phyloP scores from a whole-genome alignment of 2,888 invertebrate species.

The Cosmia trapezina region DNA sequence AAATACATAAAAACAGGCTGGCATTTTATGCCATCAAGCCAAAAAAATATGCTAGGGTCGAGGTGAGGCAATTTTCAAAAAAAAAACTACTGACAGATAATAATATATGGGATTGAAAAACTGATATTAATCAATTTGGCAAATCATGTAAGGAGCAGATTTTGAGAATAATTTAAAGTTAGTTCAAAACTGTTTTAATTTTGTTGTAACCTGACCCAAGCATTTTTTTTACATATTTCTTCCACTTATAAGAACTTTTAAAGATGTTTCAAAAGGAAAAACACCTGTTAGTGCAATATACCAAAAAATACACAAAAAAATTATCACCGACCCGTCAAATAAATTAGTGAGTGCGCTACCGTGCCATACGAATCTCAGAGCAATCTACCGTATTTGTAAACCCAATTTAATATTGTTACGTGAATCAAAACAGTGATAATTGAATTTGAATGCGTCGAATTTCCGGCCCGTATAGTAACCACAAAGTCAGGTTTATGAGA shows the following conservation, averaged over 20 bases:
- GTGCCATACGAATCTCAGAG: constrained; percentile 19
- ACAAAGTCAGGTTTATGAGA: constrained; percentile 13
- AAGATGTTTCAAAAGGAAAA: constrained; percentile 8
- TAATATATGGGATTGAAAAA: not conserved
- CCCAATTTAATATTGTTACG: constrained; percentile 37
- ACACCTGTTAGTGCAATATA: constrained; percentile 22
- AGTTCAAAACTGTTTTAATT: not conserved
- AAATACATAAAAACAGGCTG: not conserved
- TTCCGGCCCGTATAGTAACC: constrained; percentile 22
- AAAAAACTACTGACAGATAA: not conserved
- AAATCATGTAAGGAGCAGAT: too few species aligned
- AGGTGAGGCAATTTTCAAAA: not conserved
- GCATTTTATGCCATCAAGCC: not conserved
- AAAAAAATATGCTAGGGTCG: not conserved
- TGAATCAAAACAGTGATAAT: constrained; percentile 60
- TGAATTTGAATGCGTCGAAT: constrained; percentile 46
- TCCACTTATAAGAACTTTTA: constrained; percentile 1
- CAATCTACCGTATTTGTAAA: constrained; percentile 35
- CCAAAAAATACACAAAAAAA: constrained; percentile 46
- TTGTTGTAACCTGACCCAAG: not conserved
- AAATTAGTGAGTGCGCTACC: constrained; percentile 32
- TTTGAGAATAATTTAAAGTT: too few species aligned
- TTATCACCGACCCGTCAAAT: constrained; percentile 56
- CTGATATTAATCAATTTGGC: not conserved
- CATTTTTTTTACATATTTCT: not conserved